A percentile compares a stretch with the other conserved stretches of the same genome.
Conservation (phyloP, 92 coral and sea anemone species). For the Diadumene lineata region DNA sequence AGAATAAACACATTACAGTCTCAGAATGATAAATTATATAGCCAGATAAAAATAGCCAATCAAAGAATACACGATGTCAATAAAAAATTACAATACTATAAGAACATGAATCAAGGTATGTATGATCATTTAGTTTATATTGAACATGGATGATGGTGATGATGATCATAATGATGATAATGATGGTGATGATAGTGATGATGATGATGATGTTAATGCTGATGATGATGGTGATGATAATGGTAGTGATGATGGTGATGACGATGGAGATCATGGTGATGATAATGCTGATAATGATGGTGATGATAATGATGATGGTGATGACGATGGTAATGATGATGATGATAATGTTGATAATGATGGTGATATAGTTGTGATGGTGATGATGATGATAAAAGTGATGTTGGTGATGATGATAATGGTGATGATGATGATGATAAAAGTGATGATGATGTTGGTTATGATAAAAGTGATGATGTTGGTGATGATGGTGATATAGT, state of each 20-base stretch:
- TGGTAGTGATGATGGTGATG: neutral
- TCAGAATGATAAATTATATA: constrained; percentile 43
- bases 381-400: neutral
- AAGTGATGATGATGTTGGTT: neutral
- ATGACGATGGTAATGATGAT: neutral
- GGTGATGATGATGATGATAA: neutral
- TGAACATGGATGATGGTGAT: neutral
- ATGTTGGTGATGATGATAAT: neutral
- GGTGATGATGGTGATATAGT: neutral
- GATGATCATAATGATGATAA: neutral
- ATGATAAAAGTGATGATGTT: neutral
- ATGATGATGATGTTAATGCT: neutral
- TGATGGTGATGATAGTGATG: neutral
- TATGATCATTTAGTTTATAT: no score
- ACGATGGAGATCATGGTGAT: neutral
- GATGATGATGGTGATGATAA: neutral
- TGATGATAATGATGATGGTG: neutral
- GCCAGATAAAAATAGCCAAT: constrained; percentile 46
- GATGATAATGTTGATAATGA: neutral
- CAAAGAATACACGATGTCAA: constrained; percentile 56
- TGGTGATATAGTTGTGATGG: neutral
- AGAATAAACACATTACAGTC: constrained; percentile 24
- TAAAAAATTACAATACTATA: constrained; percentile 18
- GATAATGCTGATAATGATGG: neutral
- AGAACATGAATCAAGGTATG: constrained; percentile 29